Conservation (phyloP, 92 coral and sea anemone species). For the Parazoanthus darwini region DNA sequence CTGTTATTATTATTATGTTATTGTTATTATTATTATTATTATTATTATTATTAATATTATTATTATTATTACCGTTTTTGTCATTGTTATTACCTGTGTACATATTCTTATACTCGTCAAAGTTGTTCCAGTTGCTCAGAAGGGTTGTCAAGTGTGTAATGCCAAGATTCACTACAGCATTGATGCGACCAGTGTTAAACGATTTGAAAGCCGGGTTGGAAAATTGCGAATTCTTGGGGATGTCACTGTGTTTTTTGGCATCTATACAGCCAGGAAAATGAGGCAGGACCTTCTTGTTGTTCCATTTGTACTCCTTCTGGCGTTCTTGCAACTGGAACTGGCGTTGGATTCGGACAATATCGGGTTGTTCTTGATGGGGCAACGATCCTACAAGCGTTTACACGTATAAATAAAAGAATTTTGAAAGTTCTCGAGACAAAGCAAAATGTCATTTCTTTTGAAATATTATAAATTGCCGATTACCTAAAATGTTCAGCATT, state of each 20-base stretch:
- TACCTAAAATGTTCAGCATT: too few relatives aligned
- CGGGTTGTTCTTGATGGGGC: conserved; percentile 23
- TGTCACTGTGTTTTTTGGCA: conserved; percentile 44
- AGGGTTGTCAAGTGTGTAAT: conserved; percentile 59
- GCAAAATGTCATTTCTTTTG: too few relatives aligned
- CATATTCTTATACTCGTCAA: conserved; percentile 62
- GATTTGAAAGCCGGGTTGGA: conserved; percentile 64
- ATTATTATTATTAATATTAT: too few relatives aligned
- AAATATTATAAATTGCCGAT: background rate
- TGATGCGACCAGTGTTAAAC: conserved; percentile 60
- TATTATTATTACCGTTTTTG: too few relatives aligned
- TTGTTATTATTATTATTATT: too few relatives aligned
- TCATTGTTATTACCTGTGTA: conserved; percentile 26
- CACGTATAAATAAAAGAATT: background rate
- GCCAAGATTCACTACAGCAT: conserved; percentile 73
- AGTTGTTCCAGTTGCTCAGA: conserved; percentile 66
- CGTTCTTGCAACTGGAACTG: conserved; percentile 29
- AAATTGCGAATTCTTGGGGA: conserved; percentile 74
- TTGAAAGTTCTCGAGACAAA: too few relatives aligned
- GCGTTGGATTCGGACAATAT: conserved; percentile 24
- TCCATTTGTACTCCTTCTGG: conserved; percentile 26
- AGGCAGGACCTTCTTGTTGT: background rate
- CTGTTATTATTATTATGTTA: too few relatives aligned
- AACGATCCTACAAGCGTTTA: background rate
- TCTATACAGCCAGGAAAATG: conserved; percentile 27